Base-by-base conservation (phyloP, 2,797 vertebrate genomes). In the Arrhamphus sclerolepis region DNA sequence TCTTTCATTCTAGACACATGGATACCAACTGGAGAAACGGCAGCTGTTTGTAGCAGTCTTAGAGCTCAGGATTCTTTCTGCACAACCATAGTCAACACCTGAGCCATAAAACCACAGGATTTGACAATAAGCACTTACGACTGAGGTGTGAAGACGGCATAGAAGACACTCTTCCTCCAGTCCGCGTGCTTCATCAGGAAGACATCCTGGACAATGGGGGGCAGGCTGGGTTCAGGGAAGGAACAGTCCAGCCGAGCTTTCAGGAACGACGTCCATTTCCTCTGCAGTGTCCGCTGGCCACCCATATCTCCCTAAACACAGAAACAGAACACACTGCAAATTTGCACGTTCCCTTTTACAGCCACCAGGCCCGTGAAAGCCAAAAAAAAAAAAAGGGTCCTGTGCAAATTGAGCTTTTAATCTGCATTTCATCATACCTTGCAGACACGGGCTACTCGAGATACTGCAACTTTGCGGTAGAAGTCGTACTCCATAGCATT, bases 401-500 rank as follows among this genome's bases (percentile, higher is more conserved):
- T 10, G 31, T 7, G 18, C 20, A 34, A 10, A 14, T 0, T 14
- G 29, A 18, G 5, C 10, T 65, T 59, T 21, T 41, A 11, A 7
- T 46, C 26, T 20, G 18, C 3, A 5, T n/a, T 20, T 22, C 14
- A 18, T 24, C 16, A 2, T 76, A 95, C 94, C 89, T 93, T 94
- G 87, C 94, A 95, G 66, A 95, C 87, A 4, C 89, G 91, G 22
- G 93, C 93, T 48, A 95, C 89, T 56, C 93, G 89, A 1, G 94
- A 93, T 63, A 95, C 92, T 2, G 82, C 60, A 0, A 93, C 82
- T 66, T 94, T 94, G 72, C 82, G 91, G 76, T 91, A 92, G 86
- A 93, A 95, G 64, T 95, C 93, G 38, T 94, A 95, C 75, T 95
- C 94, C 79, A 93, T 80, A 20, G 93, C 92, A 0, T 87, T 93